A percentile compares a stretch with the other conserved stretches of the same genome.
phyloP scores from a whole-genome alignment of 2,888 invertebrate genomes.

The Drosophila melanocephala region DNA sequence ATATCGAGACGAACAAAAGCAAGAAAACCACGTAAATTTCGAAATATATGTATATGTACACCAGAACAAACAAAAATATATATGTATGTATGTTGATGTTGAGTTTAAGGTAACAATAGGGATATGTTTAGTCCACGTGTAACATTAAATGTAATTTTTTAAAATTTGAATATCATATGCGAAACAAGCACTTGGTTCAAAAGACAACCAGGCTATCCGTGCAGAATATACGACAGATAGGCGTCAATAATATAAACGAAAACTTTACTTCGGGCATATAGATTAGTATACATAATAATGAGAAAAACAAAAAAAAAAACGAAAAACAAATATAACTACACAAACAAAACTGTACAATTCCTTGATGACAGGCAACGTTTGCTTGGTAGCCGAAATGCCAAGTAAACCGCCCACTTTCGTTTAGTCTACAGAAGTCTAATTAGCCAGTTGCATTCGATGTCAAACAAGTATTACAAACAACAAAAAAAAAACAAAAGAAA shows the following conservation, averaged over 20 bases:
- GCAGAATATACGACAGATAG: slow-evolving; percentile 9
- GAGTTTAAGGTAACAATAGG: slow-evolving; percentile 71
- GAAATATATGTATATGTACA: slow-evolving; percentile 43
- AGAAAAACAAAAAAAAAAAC: slow-evolving; percentile 5
- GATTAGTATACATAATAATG: slow-evolving; percentile 17
- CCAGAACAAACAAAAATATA: slow-evolving; percentile 37
- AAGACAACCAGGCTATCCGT: not conserved
- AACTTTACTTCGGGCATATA: slow-evolving; percentile 15
- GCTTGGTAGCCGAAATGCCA: slow-evolving; percentile 5
- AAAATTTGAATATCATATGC: slow-evolving; percentile 25
- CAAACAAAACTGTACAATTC: slow-evolving; percentile 15
- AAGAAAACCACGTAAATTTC: slow-evolving; percentile 45
- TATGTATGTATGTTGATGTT: slow-evolving; percentile 68
- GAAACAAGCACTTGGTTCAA: slow-evolving; percentile 4
- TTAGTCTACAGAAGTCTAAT: slow-evolving; percentile 51
- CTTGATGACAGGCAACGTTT: slow-evolving; percentile 12
- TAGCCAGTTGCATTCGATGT: slow-evolving; percentile 66
- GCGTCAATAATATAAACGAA: slow-evolving; percentile 5
- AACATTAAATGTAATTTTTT: slow-evolving; percentile 69
- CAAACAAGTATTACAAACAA: slow-evolving; percentile 69
- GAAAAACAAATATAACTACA: not conserved
- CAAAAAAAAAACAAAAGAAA: slow-evolving; percentile 47
- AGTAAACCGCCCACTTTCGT: slow-evolving; percentile 20
- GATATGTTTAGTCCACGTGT: slow-evolving; percentile 72
- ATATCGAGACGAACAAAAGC: slow-evolving; percentile 15